phyloP scores from a whole-genome alignment of 2,888 invertebrate species.

The Oligia latruncula region DNA sequence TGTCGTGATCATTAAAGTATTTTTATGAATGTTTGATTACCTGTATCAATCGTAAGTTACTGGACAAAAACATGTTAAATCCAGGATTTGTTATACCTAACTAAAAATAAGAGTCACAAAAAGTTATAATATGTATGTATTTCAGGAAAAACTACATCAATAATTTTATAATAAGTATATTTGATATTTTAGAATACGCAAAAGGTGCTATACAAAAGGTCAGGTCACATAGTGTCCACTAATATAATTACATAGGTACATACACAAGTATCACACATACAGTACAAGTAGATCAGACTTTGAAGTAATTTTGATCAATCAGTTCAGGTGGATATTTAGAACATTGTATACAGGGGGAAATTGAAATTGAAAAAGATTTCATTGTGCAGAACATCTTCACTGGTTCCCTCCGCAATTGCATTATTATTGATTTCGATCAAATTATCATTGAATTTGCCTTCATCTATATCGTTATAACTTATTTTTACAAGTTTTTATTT shows the following conservation, averaged over 20 bases:
- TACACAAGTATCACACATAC: slow-evolving; percentile 68
- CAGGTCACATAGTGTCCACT: slow-evolving; percentile 58
- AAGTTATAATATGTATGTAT: slow-evolving; percentile 48
- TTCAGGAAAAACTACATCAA: slow-evolving; percentile 61
- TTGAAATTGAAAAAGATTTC: slow-evolving; percentile 1
- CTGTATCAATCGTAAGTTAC: neutral
- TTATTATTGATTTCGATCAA: neutral
- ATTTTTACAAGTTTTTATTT: neutral
- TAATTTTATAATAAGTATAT: slow-evolving; percentile 28
- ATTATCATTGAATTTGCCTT: neutral
- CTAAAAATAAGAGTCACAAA: slow-evolving; percentile 5
- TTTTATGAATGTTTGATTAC: neutral
- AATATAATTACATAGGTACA: slow-evolving; percentile 57
- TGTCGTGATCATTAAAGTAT: neutral
- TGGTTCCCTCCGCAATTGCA: neutral
- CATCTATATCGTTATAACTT: neutral
- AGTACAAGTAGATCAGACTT: slow-evolving; percentile 66
- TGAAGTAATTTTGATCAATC: slow-evolving; percentile 57
- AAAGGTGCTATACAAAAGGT: slow-evolving; percentile 68
- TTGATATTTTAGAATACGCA: slow-evolving; percentile 50
- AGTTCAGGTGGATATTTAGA: slow-evolving; percentile 33
- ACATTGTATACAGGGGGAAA: slow-evolving; percentile 11
- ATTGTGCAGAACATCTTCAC: neutral
- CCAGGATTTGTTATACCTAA: neutral
- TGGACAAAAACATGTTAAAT: no score